phyloP scores from a whole-genome alignment of 2,797 vertebrate species.

The Microctenopoma steveboyesi region DNA sequence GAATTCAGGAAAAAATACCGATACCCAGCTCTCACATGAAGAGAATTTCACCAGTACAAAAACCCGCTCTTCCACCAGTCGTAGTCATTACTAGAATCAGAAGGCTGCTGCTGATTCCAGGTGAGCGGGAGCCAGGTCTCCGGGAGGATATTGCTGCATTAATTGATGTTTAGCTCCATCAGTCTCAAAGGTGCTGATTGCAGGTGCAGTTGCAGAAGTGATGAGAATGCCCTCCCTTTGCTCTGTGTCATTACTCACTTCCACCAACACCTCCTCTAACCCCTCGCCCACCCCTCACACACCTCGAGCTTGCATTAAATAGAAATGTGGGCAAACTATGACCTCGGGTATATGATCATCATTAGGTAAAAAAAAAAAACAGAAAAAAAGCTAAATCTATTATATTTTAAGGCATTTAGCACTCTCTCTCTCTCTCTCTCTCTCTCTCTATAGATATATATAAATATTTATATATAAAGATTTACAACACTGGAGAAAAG shows the following conservation, averaged over 20 bases:
- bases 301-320: constrained; percentile 8
- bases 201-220: constrained; percentile 56
- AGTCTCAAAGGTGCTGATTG: constrained; percentile 69
- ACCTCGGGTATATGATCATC: constrained; percentile 11
- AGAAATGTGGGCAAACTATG: constrained; percentile 8
- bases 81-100: constrained; percentile 45
- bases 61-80: constrained; percentile 14
- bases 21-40: background rate
- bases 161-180: constrained; percentile 74
- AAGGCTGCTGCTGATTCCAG: constrained; percentile 30
- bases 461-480: background rate
- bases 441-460: no score
- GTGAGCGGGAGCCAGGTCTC: constrained; percentile 45
- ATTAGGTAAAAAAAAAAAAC: background rate
- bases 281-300: constrained; percentile 1
- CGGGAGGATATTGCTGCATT: constrained; percentile 52
- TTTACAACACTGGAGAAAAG: background rate
- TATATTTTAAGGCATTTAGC: background rate
- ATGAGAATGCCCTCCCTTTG: constrained; percentile 45
- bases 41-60: background rate
- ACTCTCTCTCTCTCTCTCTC: no score
- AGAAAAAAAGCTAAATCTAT: background rate
- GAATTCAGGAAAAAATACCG: background rate
- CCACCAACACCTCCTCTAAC: constrained; percentile 3
- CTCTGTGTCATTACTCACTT: constrained; percentile 35